phyloP scores from a whole-genome alignment of 1,140 invertebrate species.

The Drosophila teissieri region DNA sequence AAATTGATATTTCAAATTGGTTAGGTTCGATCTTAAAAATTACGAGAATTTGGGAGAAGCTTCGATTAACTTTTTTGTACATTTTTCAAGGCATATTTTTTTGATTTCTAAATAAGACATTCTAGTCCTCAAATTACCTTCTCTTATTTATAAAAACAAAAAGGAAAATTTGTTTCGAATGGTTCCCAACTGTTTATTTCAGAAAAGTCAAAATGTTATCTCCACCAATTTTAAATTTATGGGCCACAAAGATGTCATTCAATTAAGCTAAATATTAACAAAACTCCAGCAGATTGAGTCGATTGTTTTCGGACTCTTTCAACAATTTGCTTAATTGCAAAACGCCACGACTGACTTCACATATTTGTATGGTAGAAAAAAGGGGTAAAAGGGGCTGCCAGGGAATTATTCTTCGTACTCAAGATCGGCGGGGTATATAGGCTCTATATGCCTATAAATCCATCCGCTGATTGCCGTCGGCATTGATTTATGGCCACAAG shows the following conservation, averaged over 20 bases:
- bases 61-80: no score
- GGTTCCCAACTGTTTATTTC: neutral
- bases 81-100: no score
- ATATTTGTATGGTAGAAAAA: neutral
- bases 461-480: conserved; percentile 56
- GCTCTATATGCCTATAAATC: conserved; percentile 43
- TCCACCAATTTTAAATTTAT: conserved; percentile 3
- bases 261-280: conserved; percentile 25
- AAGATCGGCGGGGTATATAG: conserved; percentile 3
- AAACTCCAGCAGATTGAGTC: conserved; percentile 31
- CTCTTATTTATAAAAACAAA: no score
- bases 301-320: conserved; percentile 22
- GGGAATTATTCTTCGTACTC: conserved; percentile 25
- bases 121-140: no score
- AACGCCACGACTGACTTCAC: conserved; percentile 29
- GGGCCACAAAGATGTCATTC: conserved; percentile 22
- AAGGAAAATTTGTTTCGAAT: neutral
- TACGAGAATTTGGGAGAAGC: no score
- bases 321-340: conserved; percentile 50
- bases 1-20: conserved; percentile 33
- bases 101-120: no score
- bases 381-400: neutral
- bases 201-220: no score
- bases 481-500: conserved; percentile 51
- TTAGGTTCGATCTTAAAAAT: neutral